Percentiles rank a stretch among this genome's conserved stretches.
These are phyloP conservation scores for Neolamprologus kungweensis DNA, from an alignment of 2,113 vertebrate genomes.

Conservation along the genomic window DNA sequence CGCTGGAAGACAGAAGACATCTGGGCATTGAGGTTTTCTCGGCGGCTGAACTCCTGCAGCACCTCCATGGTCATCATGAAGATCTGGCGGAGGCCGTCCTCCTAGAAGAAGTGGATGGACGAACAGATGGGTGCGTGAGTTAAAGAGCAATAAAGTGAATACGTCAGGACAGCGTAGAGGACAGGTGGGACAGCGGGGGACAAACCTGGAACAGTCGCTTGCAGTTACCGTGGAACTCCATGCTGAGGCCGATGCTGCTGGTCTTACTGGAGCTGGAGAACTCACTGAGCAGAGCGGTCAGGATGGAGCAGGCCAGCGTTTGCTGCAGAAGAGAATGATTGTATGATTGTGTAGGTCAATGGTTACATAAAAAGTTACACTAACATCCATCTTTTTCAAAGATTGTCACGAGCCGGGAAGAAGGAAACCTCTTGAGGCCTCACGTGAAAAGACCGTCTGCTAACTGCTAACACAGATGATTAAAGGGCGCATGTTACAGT, in stretches of 20 bases:
- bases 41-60: slow-evolving; percentile 93
- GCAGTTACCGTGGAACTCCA: slow-evolving; percentile 98
- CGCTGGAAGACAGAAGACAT: slow-evolving; percentile 98
- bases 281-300: slow-evolving; percentile 92
- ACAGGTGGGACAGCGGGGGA: not conserved
- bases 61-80: slow-evolving; percentile 95
- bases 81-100: slow-evolving; percentile 92
- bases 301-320: slow-evolving; percentile 97
- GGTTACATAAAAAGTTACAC: not conserved
- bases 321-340: slow-evolving; percentile 72
- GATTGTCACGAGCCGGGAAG: not conserved
- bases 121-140: not conserved
- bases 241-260: slow-evolving; percentile 98
- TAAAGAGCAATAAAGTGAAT: not conserved
- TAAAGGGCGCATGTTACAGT: not conserved
- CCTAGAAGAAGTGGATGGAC: slow-evolving; percentile 61
- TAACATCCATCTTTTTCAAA: not conserved
- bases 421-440: not conserved
- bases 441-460: not conserved
- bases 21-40: slow-evolving; percentile 92
- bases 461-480: not conserved
- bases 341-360: not conserved
- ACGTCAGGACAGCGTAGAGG: not conserved
- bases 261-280: slow-evolving; percentile 99
- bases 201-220: slow-evolving; percentile 94